phyloP scores from a whole-genome alignment of 2,113 vertebrate genomes.

The Orientallactaga bullata region DNA sequence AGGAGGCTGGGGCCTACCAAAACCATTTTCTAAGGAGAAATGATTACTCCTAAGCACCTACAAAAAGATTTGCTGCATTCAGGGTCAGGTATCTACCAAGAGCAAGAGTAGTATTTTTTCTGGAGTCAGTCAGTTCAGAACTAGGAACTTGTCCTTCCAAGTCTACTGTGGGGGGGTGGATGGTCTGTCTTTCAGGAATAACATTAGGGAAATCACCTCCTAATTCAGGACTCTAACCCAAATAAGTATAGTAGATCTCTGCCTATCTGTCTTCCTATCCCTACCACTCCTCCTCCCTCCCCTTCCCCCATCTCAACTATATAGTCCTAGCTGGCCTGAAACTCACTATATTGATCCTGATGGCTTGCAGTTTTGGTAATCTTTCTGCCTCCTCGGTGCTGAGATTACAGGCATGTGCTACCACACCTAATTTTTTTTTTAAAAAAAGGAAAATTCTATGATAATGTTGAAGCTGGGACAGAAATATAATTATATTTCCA shows the following conservation, averaged over 20 bases:
- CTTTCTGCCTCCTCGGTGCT: not conserved
- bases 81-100: not conserved
- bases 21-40: constrained; percentile 17
- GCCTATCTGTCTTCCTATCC: not conserved
- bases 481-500: constrained; percentile 38
- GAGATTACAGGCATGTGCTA: not conserved
- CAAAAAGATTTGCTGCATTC: not conserved
- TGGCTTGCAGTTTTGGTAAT: not conserved
- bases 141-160: not conserved
- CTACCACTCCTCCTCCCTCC: too few relatives aligned
- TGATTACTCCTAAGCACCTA: not conserved
- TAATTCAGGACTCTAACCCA: not conserved
- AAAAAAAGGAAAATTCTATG: not conserved
- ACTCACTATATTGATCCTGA: not conserved
- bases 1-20: not conserved
- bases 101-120: not conserved
- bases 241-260: not conserved
- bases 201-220: not conserved
- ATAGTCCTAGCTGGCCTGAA: not conserved
- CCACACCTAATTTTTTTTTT: not conserved
- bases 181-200: not conserved
- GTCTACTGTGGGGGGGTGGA: not conserved
- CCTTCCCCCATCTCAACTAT: too few relatives aligned
- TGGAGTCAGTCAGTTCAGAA: not conserved
- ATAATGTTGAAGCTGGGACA: not conserved